phyloP scores from a whole-genome alignment of 2,888 invertebrate genomes.

The Sabellastarte sp. region DNA sequence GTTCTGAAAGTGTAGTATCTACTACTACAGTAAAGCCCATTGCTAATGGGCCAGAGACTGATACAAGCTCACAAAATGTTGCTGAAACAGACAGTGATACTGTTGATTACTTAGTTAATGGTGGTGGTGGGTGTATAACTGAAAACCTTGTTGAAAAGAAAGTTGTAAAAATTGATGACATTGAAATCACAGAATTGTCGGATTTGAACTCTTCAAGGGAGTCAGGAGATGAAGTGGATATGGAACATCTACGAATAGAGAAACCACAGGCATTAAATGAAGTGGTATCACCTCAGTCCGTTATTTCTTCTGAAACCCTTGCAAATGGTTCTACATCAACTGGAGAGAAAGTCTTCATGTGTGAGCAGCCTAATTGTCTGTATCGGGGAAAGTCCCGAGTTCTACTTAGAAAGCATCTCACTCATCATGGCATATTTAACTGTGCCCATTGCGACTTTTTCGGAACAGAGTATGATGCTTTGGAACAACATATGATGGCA shows the following conservation, averaged over 20 bases:
- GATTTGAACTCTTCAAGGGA: neutral
- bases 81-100: neutral
- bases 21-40: neutral
- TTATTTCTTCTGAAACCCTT: no score
- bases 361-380: neutral
- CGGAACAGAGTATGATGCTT: constrained; percentile 15
- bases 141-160: neutral
- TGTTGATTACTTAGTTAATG: neutral
- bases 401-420: neutral
- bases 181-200: neutral
- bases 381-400: neutral
- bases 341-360: neutral
- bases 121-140: no score
- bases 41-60: neutral
- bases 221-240: neutral
- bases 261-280: neutral
- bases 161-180: neutral
- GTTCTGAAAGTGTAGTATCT: neutral
- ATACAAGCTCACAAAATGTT: no score
- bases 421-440: neutral
- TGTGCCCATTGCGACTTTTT: neutral
- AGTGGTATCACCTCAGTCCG: neutral
- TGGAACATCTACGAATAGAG: no score
- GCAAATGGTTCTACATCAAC: no score
- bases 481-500: constrained; percentile 42